These are phyloP conservation scores for Parapristionchus giblindavisi DNA, from an alignment of 2,888 invertebrate genomes.

Conservation along the genomic window DNA sequence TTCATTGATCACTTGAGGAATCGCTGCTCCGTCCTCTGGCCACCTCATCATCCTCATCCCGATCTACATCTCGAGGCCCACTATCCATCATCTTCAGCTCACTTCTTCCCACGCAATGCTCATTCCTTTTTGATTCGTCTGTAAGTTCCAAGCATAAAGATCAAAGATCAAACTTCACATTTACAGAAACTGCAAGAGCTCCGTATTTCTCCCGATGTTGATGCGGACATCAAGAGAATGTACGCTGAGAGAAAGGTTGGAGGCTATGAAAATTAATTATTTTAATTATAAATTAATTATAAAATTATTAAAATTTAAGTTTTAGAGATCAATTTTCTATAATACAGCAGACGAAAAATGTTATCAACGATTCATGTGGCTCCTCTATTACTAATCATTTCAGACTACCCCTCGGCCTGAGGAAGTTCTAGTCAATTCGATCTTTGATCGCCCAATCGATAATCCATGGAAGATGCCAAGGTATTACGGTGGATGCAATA, in stretches of 20 bases:
- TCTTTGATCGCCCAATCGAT: conserved; percentile 3
- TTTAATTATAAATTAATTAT: neutral
- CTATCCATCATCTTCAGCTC: conserved; percentile 24
- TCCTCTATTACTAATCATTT: neutral
- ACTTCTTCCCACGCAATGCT: conserved; percentile 30
- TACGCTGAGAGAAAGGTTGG: conserved; percentile 40
- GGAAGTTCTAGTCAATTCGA: conserved; percentile 30
- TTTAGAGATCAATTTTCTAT: neutral
- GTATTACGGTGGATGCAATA: no score
- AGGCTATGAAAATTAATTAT: neutral
- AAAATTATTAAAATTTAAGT: neutral
- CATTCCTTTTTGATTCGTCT: conserved; percentile 22
- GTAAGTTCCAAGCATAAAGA: neutral
- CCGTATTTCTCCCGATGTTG: conserved; percentile 48
- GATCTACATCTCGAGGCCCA: neutral
- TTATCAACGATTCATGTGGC: neutral
- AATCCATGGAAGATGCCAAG: conserved; percentile 8
- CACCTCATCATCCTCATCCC: neutral
- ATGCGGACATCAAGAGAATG: conserved; percentile 52
- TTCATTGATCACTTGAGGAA: neutral
- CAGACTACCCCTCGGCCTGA: conserved; percentile 30
- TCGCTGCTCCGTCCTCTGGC: neutral
- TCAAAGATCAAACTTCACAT: neutral
- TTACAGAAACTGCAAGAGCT: conserved; percentile 43
- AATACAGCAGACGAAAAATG: no score